Percentiles rank a stretch among this genome's conserved stretches.
phyloP scores from a whole-genome alignment of 2,888 invertebrate species.

The Lysandra bellargus region DNA sequence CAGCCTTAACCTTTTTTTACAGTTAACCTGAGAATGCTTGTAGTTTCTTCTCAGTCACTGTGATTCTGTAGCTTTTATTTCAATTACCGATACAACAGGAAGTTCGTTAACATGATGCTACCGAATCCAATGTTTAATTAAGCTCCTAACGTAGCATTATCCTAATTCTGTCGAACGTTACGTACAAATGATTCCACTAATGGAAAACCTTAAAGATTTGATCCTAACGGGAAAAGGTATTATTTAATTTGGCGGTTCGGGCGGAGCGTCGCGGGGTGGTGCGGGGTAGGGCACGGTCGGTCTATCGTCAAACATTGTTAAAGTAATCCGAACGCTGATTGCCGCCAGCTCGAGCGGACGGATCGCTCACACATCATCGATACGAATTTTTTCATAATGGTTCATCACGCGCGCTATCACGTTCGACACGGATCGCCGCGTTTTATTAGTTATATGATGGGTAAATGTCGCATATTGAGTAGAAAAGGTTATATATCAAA shows the following conservation, averaged over 20 bases:
- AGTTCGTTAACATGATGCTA: not conserved
- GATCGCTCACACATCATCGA: conserved; percentile 15
- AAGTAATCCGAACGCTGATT: conserved; percentile 29
- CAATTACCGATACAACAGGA: conserved; percentile 13
- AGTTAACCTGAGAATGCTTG: not conserved
- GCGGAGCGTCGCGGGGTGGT: not conserved
- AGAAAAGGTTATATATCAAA: conserved; percentile 8
- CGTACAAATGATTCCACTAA: conserved; percentile 1
- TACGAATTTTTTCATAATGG: conserved; percentile 22
- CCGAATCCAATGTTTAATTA: not conserved
- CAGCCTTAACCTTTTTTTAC: too few relatives aligned
- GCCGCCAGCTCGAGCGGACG: conserved; percentile 22
- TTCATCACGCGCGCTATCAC: conserved; percentile 17
- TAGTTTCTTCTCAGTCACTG: not conserved
- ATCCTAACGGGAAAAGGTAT: conserved; percentile 16
- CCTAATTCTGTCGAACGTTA: not conserved
- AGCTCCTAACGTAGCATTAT: not conserved
- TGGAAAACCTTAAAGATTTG: conserved; percentile 21
- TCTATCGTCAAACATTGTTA: conserved; percentile 28
- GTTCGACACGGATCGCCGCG: conserved; percentile 9
- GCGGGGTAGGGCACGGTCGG: not conserved
- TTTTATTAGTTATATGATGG: conserved; percentile 15
- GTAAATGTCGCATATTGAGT: conserved; percentile 10
- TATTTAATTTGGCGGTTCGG: conserved; percentile 10
- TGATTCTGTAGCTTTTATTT: conserved; percentile 15